phyloP scores from a whole-genome alignment of 2,113 vertebrate species.

The Meleagris gallopavo region DNA sequence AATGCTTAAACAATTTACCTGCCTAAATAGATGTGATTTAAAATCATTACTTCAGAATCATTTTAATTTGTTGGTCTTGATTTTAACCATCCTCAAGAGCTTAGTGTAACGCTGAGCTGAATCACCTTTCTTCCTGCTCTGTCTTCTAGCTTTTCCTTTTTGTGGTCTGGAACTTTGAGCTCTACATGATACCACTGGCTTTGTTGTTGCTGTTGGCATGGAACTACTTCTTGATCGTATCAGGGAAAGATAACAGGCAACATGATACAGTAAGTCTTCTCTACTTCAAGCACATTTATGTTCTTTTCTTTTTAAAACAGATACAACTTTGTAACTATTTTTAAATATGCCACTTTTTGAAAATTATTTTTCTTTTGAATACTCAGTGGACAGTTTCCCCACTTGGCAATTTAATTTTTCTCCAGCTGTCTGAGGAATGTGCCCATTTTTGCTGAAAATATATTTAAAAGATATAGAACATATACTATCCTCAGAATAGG shows the following conservation, averaged over 20 bases:
- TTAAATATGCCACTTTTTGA: not conserved
- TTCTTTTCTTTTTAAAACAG: slow-evolving; percentile 8
- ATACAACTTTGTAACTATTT: slow-evolving; percentile 39
- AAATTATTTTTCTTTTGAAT: not conserved
- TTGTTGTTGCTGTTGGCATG: slow-evolving; percentile 90
- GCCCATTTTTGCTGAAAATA: slow-evolving; percentile 13
- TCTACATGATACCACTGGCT: slow-evolving; percentile 95
- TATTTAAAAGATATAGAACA: not conserved
- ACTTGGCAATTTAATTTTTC: slow-evolving; percentile 18
- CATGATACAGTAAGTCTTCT: slow-evolving; percentile 88
- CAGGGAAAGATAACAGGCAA: slow-evolving; percentile 93
- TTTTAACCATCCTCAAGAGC: not conserved
- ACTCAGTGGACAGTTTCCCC: not conserved
- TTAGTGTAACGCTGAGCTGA: slow-evolving; percentile 46
- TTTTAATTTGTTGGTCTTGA: slow-evolving; percentile 1
- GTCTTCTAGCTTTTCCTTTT: slow-evolving; percentile 90
- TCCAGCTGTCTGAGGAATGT: slow-evolving; percentile 9
- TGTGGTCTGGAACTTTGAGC: slow-evolving; percentile 98
- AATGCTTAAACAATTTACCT: not conserved
- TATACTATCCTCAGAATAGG: not conserved
- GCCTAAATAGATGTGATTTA: not conserved
- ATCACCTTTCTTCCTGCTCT: not conserved
- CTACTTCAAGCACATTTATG: slow-evolving; percentile 2
- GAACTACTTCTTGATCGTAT: slow-evolving; percentile 94
- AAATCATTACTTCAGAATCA: not conserved